Evolutionary conservation across 2,888 invertebrate species (phyloP).

Genomic region (Ennomos fuscantarius): DNA sequence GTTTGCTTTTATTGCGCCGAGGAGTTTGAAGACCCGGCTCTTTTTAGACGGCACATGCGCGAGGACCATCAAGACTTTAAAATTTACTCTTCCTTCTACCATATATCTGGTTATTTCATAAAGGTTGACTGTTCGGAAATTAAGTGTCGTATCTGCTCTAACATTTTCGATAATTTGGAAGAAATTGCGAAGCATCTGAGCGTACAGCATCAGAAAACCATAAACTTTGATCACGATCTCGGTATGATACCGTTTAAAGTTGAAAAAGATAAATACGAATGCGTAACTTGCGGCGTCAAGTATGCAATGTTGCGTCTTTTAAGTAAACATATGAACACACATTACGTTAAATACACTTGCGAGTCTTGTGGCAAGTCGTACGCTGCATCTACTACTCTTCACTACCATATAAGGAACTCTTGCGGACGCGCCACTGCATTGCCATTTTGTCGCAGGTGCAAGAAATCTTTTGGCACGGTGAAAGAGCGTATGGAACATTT

Average conservation of each 20-base stretch:
- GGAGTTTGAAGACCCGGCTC: conserved; percentile 46
- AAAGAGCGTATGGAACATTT: conserved; percentile 51
- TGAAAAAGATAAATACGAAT: conserved; percentile 44
- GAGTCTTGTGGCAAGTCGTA: conserved; percentile 59
- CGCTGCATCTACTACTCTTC: conserved; percentile 44
- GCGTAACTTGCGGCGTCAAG: conserved; percentile 50
- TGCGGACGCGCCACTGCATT: conserved; percentile 43
- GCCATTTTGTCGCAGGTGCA: conserved; percentile 52
- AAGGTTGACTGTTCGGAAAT: conserved; percentile 58
- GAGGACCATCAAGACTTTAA: conserved; percentile 49
- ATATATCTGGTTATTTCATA: conserved; percentile 9
- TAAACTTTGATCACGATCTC: conserved; percentile 47
- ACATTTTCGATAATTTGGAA: conserved; percentile 42
- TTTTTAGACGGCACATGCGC: conserved; percentile 51
- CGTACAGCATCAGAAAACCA: conserved; percentile 43
- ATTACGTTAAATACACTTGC: conserved; percentile 55
- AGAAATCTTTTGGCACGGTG: conserved; percentile 45
- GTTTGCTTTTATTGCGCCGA: conserved; percentile 60
- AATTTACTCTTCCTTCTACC: conserved; percentile 26
- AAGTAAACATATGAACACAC: conserved; percentile 56
- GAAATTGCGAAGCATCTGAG: conserved; percentile 51
- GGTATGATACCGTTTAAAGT: conserved; percentile 57
- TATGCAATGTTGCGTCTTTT: conserved; percentile 51
- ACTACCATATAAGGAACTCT: conserved; percentile 46
- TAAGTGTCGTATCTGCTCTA: conserved; percentile 51